Evolutionary conservation across 2,888 invertebrate genomes (phyloP).

Genomic region (Platerodrilus igneus): DNA sequence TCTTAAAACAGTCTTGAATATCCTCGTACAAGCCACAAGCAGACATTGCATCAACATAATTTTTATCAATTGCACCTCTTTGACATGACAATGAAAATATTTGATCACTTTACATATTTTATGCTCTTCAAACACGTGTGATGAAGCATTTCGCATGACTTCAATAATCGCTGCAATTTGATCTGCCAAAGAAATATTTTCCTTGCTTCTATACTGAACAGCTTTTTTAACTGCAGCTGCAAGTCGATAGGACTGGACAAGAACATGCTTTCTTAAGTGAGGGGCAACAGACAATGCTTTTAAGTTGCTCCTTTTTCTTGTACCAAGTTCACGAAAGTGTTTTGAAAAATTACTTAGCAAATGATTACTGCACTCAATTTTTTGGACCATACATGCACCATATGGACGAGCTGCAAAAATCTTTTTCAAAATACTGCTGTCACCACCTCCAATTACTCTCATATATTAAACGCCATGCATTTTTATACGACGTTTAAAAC

Average conservation of each 20-base stretch:
- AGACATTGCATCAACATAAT: no score
- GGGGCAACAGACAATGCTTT: neutral
- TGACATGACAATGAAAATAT: neutral
- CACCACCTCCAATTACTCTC: slow-evolving; percentile 11
- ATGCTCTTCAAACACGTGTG: neutral
- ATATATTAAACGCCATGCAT: slow-evolving; percentile 12
- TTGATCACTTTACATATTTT: neutral
- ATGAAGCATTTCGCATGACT: neutral
- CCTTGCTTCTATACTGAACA: neutral
- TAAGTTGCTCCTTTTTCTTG: neutral
- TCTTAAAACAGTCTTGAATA: no score
- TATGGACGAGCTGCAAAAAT: neutral
- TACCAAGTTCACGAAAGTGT: neutral
- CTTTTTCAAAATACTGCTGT: slow-evolving; percentile 12
- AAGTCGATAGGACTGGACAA: neutral
- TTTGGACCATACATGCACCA: neutral
- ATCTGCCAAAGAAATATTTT: neutral
- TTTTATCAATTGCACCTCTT: no score
- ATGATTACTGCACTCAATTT: slow-evolving; percentile 2
- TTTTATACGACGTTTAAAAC: slow-evolving; percentile 5
- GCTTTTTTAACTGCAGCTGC: neutral
- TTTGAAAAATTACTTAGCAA: slow-evolving; percentile 1
- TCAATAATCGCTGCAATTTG: neutral
- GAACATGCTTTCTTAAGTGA: neutral
- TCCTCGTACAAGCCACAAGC: no score